Conservation (phyloP, 2,888 invertebrate genomes). For the Caenorhabditis parvicauda region DNA sequence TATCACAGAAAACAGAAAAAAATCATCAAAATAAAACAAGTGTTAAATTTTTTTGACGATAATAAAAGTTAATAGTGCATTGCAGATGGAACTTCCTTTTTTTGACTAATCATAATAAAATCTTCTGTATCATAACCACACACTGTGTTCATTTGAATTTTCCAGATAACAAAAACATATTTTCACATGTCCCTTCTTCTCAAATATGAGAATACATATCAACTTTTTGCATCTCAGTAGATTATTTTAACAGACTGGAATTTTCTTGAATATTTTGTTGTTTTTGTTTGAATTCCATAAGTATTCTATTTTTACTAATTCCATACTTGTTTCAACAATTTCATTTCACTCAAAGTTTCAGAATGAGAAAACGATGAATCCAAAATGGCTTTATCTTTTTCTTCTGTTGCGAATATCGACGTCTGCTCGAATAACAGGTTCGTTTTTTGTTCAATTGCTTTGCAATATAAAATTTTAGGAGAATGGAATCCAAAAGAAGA, state of each 20-base stretch:
- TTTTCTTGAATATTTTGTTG: not conserved
- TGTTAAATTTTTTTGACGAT: too few relatives aligned
- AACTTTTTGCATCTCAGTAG: not conserved
- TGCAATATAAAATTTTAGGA: constrained; percentile 12
- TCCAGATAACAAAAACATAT: not conserved
- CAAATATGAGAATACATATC: not conserved
- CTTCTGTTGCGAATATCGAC: constrained; percentile 1
- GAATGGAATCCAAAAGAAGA: constrained; percentile 24
- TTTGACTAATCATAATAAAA: not conserved
- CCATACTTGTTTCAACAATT: not conserved
- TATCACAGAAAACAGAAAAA: too few relatives aligned
- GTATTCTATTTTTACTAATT: not conserved
- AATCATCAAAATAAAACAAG: too few relatives aligned
- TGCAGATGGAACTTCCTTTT: constrained; percentile 9
- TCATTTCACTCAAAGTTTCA: constrained; percentile 8
- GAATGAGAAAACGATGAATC: constrained; percentile 26
- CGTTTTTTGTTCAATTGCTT: not conserved
- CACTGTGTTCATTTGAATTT: not conserved
- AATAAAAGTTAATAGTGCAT: too few relatives aligned
- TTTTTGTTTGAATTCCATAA: not conserved
- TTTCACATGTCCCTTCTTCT: not conserved
- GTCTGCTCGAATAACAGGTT: constrained; percentile 23
- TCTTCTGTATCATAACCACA: not conserved
- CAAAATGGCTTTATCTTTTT: constrained; percentile 10
- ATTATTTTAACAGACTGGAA: not conserved